These are phyloP conservation scores for Lomographa bimaculata DNA, from an alignment of 2,888 invertebrate species.

Conservation along the genomic window DNA sequence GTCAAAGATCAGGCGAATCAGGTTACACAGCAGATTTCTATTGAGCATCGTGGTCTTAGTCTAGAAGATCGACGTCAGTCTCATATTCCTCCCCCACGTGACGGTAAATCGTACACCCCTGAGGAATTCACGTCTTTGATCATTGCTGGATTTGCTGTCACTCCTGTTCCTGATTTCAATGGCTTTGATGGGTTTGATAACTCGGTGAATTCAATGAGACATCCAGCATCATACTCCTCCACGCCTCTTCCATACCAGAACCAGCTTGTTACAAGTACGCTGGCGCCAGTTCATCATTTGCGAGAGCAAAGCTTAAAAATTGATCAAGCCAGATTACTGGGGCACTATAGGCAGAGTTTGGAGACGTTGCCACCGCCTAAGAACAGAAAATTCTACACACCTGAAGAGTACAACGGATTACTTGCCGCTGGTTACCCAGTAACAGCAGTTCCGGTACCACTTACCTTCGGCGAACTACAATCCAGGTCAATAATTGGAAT, in stretches of 20 bases:
- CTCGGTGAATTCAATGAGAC: conserved; percentile 9
- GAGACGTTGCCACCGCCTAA: conserved; percentile 39
- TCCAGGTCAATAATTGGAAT: conserved; percentile 31
- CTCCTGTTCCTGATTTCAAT: conserved; percentile 28
- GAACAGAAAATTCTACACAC: conserved; percentile 39
- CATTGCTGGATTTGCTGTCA: conserved; percentile 31
- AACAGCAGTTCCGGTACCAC: conserved; percentile 36
- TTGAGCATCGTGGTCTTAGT: conserved; percentile 29
- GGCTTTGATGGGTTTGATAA: conserved; percentile 5
- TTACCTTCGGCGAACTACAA: conserved; percentile 23
- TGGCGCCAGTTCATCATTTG: conserved; percentile 16
- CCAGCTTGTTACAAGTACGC: conserved; percentile 15
- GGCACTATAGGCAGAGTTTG: conserved; percentile 28
- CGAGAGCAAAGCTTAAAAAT: conserved; percentile 23
- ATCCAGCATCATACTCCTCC: conserved; percentile 4
- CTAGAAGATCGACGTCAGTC: conserved; percentile 30
- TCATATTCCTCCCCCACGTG: conserved; percentile 29
- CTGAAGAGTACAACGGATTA: conserved; percentile 39
- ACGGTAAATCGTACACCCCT: conserved; percentile 34
- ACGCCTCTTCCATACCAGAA: conserved; percentile 15
- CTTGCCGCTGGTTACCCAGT: conserved; percentile 40
- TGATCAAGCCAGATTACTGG: conserved; percentile 26
- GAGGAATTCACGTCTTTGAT: conserved; percentile 33
- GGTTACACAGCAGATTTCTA: conserved; percentile 20
- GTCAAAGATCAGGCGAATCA: conserved; percentile 7